Evolutionary conservation across 2,113 vertebrate species (phyloP).

Genomic region (Hippopotamus amphibius): DNA sequence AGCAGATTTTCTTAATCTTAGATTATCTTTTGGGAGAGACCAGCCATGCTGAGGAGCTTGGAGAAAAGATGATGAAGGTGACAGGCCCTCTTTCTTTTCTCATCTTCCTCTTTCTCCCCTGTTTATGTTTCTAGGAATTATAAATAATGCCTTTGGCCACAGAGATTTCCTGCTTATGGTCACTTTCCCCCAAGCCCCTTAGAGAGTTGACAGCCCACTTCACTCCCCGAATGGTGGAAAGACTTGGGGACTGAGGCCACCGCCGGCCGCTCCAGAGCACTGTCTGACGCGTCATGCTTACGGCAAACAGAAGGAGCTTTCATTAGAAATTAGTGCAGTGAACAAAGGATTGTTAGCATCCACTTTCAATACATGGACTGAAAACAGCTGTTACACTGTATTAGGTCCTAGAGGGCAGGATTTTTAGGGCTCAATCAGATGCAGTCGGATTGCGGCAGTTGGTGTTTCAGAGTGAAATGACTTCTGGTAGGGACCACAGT

Average conservation of each 20-base stretch:
- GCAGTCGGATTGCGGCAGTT: not conserved
- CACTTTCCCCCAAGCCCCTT: not conserved
- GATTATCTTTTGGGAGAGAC: not conserved
- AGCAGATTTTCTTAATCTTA: not conserved
- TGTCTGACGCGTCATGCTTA: not conserved
- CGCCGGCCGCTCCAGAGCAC: not conserved
- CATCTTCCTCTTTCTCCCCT: not conserved
- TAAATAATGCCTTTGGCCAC: not conserved
- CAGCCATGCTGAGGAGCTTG: not conserved
- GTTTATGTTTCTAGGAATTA: conserved; percentile 5
- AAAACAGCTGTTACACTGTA: not conserved
- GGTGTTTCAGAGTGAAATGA: not conserved
- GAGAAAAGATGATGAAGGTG: not conserved
- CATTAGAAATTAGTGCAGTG: not conserved
- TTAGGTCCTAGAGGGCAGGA: not conserved
- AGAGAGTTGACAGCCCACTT: not conserved
- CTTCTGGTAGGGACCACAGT: not conserved
- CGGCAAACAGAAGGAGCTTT: not conserved
- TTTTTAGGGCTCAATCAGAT: not conserved
- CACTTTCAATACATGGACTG: not conserved
- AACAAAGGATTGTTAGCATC: not conserved
- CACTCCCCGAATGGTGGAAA: not conserved
- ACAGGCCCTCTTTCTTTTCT: not conserved
- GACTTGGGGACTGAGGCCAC: not conserved
- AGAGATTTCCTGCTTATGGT: not conserved